Conservation (phyloP, 30 jellyfish, hydroid and myxozoan species). For the Clytia hemisphaerica region DNA sequence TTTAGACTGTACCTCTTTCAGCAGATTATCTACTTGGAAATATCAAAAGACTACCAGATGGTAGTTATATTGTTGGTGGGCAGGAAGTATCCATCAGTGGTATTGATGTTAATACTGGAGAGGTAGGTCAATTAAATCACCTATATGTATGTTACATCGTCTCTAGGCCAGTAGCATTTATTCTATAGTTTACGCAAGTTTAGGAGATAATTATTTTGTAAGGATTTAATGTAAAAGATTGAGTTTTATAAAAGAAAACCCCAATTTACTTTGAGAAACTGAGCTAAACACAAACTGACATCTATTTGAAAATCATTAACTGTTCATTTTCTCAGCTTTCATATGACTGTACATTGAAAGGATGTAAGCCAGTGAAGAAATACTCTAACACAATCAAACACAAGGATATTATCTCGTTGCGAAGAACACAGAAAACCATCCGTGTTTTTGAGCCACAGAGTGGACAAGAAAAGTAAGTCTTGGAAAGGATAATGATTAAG, state of each 20-base stretch:
- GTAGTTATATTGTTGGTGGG: conserved; percentile 79
- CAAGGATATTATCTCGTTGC: conserved; percentile 54
- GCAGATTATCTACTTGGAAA: conserved; percentile 75
- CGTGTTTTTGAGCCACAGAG: conserved; percentile 67
- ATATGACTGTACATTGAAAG: conserved; percentile 69
- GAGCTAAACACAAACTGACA: neutral
- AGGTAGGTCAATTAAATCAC: no score
- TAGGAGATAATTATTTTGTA: no score
- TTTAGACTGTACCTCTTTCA: conserved; percentile 69
- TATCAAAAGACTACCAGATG: conserved; percentile 68
- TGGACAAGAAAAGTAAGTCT: conserved; percentile 76
- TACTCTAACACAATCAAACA: conserved; percentile 32
- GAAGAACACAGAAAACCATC: conserved; percentile 74
- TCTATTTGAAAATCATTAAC: neutral
- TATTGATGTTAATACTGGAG: conserved; percentile 74
- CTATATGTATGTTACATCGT: no score
- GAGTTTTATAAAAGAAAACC: no score
- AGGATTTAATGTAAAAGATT: no score
- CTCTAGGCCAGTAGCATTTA: no score
- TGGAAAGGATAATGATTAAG: no score
- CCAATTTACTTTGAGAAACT: no score
- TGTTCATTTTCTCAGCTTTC: conserved; percentile 27
- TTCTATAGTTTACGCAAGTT: no score
- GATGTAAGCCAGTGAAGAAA: conserved; percentile 58
- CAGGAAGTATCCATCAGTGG: conserved; percentile 69